Percentiles rank a stretch among this genome's conserved stretches.
phyloP scores from a whole-genome alignment of 2,888 invertebrate genomes.

The Spisula solida region DNA sequence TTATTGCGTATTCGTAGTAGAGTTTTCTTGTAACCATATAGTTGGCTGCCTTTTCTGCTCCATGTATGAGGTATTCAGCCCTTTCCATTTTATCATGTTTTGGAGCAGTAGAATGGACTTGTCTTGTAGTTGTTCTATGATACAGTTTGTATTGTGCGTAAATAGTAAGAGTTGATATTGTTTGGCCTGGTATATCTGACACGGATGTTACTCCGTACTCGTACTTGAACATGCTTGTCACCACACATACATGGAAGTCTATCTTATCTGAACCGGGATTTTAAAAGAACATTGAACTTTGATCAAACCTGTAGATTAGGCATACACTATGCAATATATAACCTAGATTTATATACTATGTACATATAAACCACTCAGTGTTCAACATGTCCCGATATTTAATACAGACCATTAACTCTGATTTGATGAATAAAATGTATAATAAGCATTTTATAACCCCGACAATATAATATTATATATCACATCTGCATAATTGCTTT shows the following conservation, averaged over 20 bases:
- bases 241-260: not conserved
- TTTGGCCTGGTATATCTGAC: no score
- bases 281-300: not conserved
- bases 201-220: no score
- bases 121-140: no score
- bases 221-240: no score
- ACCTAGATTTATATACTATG: slow-evolving; percentile 1
- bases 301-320: not conserved
- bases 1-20: no score
- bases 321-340: not conserved
- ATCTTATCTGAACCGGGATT: not conserved
- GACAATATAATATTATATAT: not conserved
- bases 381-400: not conserved
- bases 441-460: not conserved
- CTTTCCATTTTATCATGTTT: no score
- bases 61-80: no score
- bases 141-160: no score
- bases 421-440: not conserved
- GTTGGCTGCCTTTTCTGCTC: no score
- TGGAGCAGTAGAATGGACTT: no score
- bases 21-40: no score
- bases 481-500: not conserved
- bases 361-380: not conserved
- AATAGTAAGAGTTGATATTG: no score
- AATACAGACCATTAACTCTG: not conserved